Percentiles rank a stretch among this genome's conserved stretches.
Evolutionary conservation across 2,888 invertebrate species (phyloP).

Genomic region (Lithosia quadra): DNA sequence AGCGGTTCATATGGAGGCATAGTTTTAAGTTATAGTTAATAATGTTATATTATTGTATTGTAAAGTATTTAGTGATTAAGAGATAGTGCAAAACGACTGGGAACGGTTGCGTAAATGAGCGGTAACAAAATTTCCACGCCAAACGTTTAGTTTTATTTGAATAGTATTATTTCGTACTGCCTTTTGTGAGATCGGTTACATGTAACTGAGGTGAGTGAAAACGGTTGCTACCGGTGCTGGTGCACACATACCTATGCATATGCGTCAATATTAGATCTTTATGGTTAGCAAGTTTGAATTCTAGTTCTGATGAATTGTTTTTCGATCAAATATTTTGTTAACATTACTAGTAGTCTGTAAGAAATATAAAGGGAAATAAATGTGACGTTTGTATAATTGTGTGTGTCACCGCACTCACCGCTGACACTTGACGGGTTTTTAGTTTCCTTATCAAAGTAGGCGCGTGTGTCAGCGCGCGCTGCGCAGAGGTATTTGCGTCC

Average conservation of each 20-base stretch:
- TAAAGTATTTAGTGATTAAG: slow-evolving; percentile 79
- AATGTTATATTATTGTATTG: slow-evolving; percentile 82
- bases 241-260: slow-evolving; percentile 36
- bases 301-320: slow-evolving; percentile 26
- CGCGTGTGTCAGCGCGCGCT: slow-evolving; percentile 61
- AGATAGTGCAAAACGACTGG: slow-evolving; percentile 85
- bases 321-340: slow-evolving; percentile 41
- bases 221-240: slow-evolving; percentile 38
- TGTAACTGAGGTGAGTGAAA: slow-evolving; percentile 44
- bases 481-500: slow-evolving; percentile 55
- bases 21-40: slow-evolving; percentile 79
- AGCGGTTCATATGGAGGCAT: slow-evolving; percentile 75
- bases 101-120: slow-evolving; percentile 78
- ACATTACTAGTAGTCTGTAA: slow-evolving; percentile 44
- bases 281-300: slow-evolving; percentile 34
- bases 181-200: slow-evolving; percentile 58
- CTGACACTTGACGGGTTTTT: slow-evolving; percentile 55
- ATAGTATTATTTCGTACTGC: slow-evolving; percentile 57
- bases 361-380: slow-evolving; percentile 50
- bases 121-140: slow-evolving; percentile 54
- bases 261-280: slow-evolving; percentile 28
- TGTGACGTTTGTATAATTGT: slow-evolving; percentile 48
- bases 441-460: slow-evolving; percentile 62
- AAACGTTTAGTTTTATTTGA: slow-evolving; percentile 55
- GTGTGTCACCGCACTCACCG: slow-evolving; percentile 51